Evolutionary conservation across 35 echinoderm and acorn worm genomes (phyloP), one percentile per base, ranked within the genome.

Genomic region (Apostichopus californicus): DNA sequence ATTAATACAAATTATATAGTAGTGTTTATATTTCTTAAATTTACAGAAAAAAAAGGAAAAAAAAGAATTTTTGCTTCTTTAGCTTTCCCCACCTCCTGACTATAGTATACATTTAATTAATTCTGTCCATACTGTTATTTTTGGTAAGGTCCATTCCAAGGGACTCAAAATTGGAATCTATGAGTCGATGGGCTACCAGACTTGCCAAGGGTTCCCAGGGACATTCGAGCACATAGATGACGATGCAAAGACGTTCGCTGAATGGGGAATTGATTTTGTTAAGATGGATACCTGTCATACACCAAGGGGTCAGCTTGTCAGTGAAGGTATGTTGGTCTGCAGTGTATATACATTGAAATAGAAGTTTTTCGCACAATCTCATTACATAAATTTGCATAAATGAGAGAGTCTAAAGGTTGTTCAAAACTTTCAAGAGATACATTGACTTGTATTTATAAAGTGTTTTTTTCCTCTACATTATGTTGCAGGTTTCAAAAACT

Each of bases 81-180:
- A 46, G 34, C 34, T 46, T 34, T 25, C 28, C 28, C 2, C 1
- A 34, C 1, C 28, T 46, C 34, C 34, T 46, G 34, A 46, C 34
- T 46, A 46, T 46, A 46, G 34, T 46, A 46, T 46, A 46, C 34
- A 3, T 46, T 46, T 46, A 46, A 46, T 46, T 46, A 26, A 65
- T 23, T 46, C 34, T 46, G 34, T 46, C 34, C 34, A 46, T 46
- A 75, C 17, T 24, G 7, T 88, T 52, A 55, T 68, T 6, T 89
- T 89, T 59, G 12, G 57, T 54, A 54, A 98, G 96, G 57, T 95
- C 3, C 94, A 98, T 86, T 73, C 46, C 13, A 98, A 94, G 78
- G 96, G 96, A 75, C 78, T 98, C 5, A 98, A 98, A 78, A 55
- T 98, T 92, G 96, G 96, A 28, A 94, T 98, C 12, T 98, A 98